A percentile compares a stretch with the other conserved stretches of the same genome.
phyloP scores from a whole-genome alignment of 2,797 vertebrate species.

The Jordanella pulchra region DNA sequence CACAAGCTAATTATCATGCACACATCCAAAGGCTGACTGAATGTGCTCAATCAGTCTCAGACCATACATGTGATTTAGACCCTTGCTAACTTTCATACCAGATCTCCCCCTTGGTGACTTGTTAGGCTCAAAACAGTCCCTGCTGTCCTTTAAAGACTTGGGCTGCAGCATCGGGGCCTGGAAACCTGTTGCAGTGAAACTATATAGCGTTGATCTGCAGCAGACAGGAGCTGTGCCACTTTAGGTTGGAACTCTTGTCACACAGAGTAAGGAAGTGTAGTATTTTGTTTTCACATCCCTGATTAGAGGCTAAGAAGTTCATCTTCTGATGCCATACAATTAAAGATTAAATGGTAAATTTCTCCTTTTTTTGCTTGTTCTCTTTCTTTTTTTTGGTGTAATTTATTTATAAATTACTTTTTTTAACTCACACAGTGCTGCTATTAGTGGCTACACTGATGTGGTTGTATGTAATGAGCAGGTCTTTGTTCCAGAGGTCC shows the following conservation, averaged over 20 bases:
- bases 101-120: conserved; percentile 51
- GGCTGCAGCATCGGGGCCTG: conserved; percentile 57
- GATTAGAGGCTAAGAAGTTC: rapidly evolving
- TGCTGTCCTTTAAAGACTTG: conserved; percentile 75
- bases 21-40: conserved; percentile 48
- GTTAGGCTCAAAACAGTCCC: conserved; percentile 72
- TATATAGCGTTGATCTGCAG: conserved; percentile 46
- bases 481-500: conserved; percentile 51
- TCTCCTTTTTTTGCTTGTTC: not conserved
- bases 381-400: not conserved
- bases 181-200: conserved; percentile 48
- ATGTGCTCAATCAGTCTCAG: conserved; percentile 57
- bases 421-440: conserved; percentile 24
- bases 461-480: conserved; percentile 71
- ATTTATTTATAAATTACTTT: conserved; percentile 37
- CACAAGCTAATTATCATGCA: conserved; percentile 67
- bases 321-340: not conserved
- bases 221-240: conserved; percentile 33
- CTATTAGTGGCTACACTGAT: conserved; percentile 62
- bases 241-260: conserved; percentile 40
- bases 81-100: conserved; percentile 56
- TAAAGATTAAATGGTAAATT: not conserved
- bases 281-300: conserved; percentile 19
- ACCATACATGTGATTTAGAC: conserved; percentile 61
- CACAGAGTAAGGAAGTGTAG: conserved; percentile 29